phyloP scores from a whole-genome alignment of 2,113 vertebrate genomes.

The Brienomyrus brachyistius region DNA sequence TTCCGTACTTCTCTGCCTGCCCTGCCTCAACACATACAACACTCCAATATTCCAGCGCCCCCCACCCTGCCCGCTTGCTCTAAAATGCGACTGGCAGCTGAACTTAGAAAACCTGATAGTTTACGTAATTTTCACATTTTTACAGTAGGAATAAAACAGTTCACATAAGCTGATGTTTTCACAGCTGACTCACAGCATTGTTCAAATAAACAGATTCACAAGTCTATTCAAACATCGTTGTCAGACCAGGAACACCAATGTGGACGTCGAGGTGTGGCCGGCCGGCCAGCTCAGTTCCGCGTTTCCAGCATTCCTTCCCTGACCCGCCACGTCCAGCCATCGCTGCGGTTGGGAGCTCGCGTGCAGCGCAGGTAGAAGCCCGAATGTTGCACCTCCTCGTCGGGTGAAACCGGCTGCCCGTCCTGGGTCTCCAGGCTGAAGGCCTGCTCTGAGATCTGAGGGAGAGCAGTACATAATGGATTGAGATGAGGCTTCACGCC shows the following conservation, averaged over 20 bases:
- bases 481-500: not conserved
- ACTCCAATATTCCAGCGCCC: not conserved
- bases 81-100: not conserved
- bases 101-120: not conserved
- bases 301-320: constrained; percentile 62
- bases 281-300: not conserved
- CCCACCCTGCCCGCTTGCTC: not conserved
- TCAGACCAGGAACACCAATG: not conserved
- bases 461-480: not conserved
- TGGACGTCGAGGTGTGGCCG: not conserved
- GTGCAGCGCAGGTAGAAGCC: constrained; percentile 66
- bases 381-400: constrained; percentile 64
- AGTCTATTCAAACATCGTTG: not conserved
- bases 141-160: not conserved
- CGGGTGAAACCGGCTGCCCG: constrained; percentile 56
- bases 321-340: constrained; percentile 65
- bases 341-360: constrained; percentile 56
- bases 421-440: constrained; percentile 70
- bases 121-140: not conserved
- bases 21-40: not conserved
- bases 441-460: constrained; percentile 61
- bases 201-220: not conserved
- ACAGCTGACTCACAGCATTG: not conserved
- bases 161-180: not conserved
- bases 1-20: not conserved